These are phyloP conservation scores for Galleria mellonella DNA, from an alignment of 1,140 invertebrate genomes.

Conservation along the genomic window DNA sequence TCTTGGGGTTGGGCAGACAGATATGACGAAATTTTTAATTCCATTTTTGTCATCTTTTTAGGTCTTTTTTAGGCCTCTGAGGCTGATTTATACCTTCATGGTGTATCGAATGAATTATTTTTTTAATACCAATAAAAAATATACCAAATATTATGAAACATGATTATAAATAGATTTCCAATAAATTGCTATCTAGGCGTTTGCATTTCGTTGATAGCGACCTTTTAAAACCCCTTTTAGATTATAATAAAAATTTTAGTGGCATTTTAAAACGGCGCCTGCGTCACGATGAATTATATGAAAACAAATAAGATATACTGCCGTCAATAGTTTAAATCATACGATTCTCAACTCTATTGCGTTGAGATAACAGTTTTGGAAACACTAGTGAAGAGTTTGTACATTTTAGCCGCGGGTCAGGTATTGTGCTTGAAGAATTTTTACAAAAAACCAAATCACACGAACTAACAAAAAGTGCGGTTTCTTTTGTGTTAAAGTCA, in stretches of 20 bases:
- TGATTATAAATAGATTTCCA: no score
- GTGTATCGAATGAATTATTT: no score
- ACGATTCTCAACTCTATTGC: slow-evolving; percentile 25
- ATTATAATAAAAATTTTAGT: slow-evolving; percentile 8
- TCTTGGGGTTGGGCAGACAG: no score
- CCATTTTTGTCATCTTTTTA: no score
- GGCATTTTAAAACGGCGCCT: slow-evolving; percentile 20
- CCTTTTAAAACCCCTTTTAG: slow-evolving; percentile 9
- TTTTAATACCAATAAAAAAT: no score
- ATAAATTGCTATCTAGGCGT: no score
- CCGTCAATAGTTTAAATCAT: slow-evolving; percentile 10
- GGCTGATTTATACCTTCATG: no score
- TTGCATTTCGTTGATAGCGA: no score
- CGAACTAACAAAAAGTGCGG: slow-evolving; percentile 37
- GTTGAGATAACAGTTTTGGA: slow-evolving; percentile 9
- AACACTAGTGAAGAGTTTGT: neutral
- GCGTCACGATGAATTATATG: neutral
- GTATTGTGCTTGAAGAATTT: slow-evolving; percentile 36
- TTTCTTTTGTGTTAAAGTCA: slow-evolving; percentile 47
- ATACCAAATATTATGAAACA: no score
- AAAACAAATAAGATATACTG: slow-evolving; percentile 8
- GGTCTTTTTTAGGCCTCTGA: no score
- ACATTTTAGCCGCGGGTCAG: slow-evolving; percentile 28
- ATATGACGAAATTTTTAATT: no score
- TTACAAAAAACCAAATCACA: slow-evolving; percentile 27